Base-by-base conservation (phyloP, 2,113 vertebrate genomes). In the Manacus vitellinus region DNA sequence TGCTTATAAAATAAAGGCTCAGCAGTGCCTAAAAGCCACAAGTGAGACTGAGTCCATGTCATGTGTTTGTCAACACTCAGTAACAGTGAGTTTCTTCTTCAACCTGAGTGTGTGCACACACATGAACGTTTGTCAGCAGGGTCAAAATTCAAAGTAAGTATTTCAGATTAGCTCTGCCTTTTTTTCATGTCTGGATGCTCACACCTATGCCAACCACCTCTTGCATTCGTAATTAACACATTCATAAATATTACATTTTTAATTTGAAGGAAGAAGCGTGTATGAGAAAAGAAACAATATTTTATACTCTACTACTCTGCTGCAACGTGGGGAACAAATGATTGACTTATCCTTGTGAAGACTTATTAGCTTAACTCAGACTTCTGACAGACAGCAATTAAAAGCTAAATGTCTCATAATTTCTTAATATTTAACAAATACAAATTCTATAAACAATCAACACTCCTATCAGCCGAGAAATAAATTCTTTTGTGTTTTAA, bases 41-140 rank as follows among this genome's bases (percentile, higher is more conserved):
- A 63, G 27, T 39, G 15, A 58, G 71, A 80, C 0, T 8, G 13
- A 37, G 31, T 20, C 37, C 67, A 43, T 21, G 24, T 58, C 18
- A 11, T 3, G 4, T 3, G 5, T 51, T n/a, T 74, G 46, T 43
- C 3, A 4, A 27, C 10, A 54, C 33, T 19, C 56, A 17, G 17
- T 14, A 43, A 43, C 20, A 37, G 31, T 0, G 16, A 44, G 9
- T 12, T 85, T 52, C 66, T 59, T n/a, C 55, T 79, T 65, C 66
- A 43, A n/a, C 18, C 5, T 2, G 7, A 20, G 47, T 2, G 2
- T 6, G 11, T 4, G 10, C 4, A 28, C 19, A 43, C 21, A 12
- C 0, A 1, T 7, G 23, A 13, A 23, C 6, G 0, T 4, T 14
- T 21, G 37, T 19, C 30, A 83, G 31, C 41, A 51, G 28, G 68